These are phyloP conservation scores for Trididemnum nubilum DNA, from an alignment of 23 tunicate genomes.

Conservation along the genomic window DNA sequence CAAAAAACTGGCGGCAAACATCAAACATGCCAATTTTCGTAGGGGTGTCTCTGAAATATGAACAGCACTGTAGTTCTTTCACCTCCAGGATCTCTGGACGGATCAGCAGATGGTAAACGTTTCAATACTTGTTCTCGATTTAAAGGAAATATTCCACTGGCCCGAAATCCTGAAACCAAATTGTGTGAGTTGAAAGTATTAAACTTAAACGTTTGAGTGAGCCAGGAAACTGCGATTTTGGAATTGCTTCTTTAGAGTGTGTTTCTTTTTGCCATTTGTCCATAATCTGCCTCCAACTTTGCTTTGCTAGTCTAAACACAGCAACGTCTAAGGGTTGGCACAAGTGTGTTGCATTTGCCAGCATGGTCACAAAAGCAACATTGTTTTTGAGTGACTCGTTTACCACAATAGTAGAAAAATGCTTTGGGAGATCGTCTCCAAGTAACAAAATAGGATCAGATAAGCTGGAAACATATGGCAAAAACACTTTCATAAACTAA, in stretches of 20 bases:
- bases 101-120: not conserved
- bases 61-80: too few species aligned
- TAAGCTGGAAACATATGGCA: not conserved
- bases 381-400: slow-evolving; percentile 16
- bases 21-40: too few species aligned
- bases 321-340: slow-evolving; percentile 39
- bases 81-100: slow-evolving; percentile 22
- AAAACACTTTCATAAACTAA: slow-evolving; percentile 7
- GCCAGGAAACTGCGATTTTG: slow-evolving; percentile 8
- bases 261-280: slow-evolving; percentile 27
- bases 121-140: slow-evolving; percentile 26
- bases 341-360: slow-evolving; percentile 25
- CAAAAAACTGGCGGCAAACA: too few species aligned
- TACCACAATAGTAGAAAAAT: slow-evolving; percentile 22
- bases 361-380: slow-evolving; percentile 19
- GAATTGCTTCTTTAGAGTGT: slow-evolving; percentile 8
- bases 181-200: not conserved
- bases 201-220: slow-evolving; percentile 17
- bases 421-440: slow-evolving; percentile 29
- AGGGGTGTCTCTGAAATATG: too few species aligned
- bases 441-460: not conserved
- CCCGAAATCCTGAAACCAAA: slow-evolving; percentile 25
- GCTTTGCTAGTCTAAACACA: slow-evolving; percentile 30
- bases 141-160: slow-evolving; percentile 11
- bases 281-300: slow-evolving; percentile 20